Evolutionary conservation across 2,888 invertebrate genomes (phyloP).

Genomic region (Linyphia triangularis): DNA sequence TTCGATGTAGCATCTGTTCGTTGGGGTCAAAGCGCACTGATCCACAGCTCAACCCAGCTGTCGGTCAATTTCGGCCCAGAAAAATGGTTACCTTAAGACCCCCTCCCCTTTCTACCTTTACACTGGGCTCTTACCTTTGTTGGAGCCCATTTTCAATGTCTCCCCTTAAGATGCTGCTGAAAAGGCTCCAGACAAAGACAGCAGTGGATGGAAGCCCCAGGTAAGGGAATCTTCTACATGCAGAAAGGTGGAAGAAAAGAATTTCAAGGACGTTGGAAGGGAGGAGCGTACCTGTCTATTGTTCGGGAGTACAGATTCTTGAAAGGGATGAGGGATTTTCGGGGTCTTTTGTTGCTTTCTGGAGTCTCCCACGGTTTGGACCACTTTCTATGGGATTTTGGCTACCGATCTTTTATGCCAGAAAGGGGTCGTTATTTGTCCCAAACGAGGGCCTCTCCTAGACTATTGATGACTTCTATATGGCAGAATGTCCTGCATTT

Average conservation of each 20-base stretch:
- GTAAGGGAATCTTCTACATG: slow-evolving; percentile 28
- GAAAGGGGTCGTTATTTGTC: slow-evolving; percentile 18
- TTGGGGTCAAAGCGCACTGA: slow-evolving; percentile 67
- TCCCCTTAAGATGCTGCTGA: slow-evolving; percentile 43
- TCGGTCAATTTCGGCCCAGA: slow-evolving; percentile 66
- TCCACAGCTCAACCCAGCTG: slow-evolving; percentile 67
- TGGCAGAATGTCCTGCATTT: too few species aligned
- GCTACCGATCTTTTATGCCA: slow-evolving; percentile 24
- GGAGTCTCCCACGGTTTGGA: slow-evolving; percentile 60
- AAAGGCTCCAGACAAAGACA: slow-evolving; percentile 50
- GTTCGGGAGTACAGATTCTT: slow-evolving; percentile 21
- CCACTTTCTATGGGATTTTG: neutral
- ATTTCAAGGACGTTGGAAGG: slow-evolving; percentile 52
- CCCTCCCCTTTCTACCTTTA: slow-evolving; percentile 41
- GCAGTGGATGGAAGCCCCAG: slow-evolving; percentile 21
- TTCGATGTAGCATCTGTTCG: slow-evolving; percentile 57
- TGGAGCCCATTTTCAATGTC: slow-evolving; percentile 31
- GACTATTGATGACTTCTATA: slow-evolving; percentile 36
- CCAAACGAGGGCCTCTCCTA: neutral
- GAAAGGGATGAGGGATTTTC: slow-evolving; percentile 21
- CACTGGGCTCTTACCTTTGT: slow-evolving; percentile 25
- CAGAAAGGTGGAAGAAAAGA: slow-evolving; percentile 43
- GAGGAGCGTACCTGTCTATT: slow-evolving; percentile 19
- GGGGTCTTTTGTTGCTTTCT: slow-evolving; percentile 34
- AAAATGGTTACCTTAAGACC: slow-evolving; percentile 22